These are phyloP conservation scores for Cheilosia impressa DNA, from an alignment of 2,888 invertebrate species.

Conservation along the genomic window DNA sequence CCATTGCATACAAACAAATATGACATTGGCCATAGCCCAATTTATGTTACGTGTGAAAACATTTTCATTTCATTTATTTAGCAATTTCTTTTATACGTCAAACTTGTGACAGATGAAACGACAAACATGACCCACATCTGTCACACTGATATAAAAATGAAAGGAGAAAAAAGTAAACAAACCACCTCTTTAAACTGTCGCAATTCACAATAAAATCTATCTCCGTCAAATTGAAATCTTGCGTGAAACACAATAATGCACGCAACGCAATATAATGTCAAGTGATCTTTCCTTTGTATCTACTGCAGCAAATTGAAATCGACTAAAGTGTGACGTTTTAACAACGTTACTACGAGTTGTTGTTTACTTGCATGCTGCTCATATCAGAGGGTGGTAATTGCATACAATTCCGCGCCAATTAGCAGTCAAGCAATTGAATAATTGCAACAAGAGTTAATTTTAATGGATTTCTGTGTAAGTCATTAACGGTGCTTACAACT, in stretches of 20 bases:
- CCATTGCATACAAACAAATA: too few species aligned
- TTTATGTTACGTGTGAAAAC: too few species aligned
- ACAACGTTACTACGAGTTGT: constrained; percentile 41
- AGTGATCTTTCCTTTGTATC: constrained; percentile 35
- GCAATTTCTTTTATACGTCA: too few species aligned
- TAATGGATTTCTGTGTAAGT: constrained; percentile 61
- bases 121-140: background rate
- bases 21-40: too few species aligned
- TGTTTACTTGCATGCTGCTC: background rate
- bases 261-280: constrained; percentile 61
- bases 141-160: background rate
- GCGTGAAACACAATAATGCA: constrained; percentile 54
- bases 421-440: constrained; percentile 69
- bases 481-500: constrained; percentile 63
- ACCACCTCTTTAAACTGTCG: constrained; percentile 29
- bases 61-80: too few species aligned
- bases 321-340: constrained; percentile 60
- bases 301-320: constrained; percentile 41
- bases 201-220: constrained; percentile 4
- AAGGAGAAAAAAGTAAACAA: background rate
- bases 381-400: constrained; percentile 64
- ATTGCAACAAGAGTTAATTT: constrained; percentile 66
- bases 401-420: constrained; percentile 70
- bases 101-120: too few species aligned
- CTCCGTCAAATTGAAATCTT: constrained; percentile 64